phyloP scores from a whole-genome alignment of 2,797 vertebrate species.

The Lepidocolaptes lacrymiger region DNA sequence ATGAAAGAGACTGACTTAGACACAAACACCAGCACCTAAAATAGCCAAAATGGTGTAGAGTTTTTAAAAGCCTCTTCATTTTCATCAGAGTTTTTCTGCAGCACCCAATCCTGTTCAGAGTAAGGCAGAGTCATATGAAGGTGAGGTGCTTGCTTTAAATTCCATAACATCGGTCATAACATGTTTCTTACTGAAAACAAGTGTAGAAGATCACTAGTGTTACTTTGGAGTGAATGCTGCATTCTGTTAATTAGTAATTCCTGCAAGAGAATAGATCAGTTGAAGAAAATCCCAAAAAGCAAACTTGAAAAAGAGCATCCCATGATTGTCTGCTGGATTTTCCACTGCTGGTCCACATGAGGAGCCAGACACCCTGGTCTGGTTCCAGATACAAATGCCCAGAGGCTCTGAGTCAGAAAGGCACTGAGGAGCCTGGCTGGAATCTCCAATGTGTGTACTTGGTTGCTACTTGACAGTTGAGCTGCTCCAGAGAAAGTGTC shows the following conservation, averaged over 20 bases:
- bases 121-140: not conserved
- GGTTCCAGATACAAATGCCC: not conserved
- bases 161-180: rapidly evolving
- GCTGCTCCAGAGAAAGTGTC: not conserved
- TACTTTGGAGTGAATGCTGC: not conserved
- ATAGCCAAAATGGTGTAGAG: not conserved
- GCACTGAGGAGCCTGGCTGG: not conserved
- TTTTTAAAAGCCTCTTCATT: not conserved
- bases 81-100: not conserved
- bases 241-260: not conserved
- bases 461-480: not conserved
- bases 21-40: not conserved
- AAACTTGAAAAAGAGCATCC: not conserved
- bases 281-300: not conserved
- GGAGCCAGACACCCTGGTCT: not conserved
- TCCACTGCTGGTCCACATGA: not conserved
- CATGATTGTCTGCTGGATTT: not conserved
- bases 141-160: not conserved
- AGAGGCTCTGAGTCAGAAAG: not conserved
- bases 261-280: not conserved
- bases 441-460: not conserved
- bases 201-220: not conserved
- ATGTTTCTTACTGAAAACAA: not conserved
- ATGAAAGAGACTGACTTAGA: not conserved
- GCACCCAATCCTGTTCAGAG: not conserved